These are phyloP conservation scores for Apodemus agrarius DNA, from an alignment of 2,797 vertebrate genomes.

Conservation along the genomic window DNA sequence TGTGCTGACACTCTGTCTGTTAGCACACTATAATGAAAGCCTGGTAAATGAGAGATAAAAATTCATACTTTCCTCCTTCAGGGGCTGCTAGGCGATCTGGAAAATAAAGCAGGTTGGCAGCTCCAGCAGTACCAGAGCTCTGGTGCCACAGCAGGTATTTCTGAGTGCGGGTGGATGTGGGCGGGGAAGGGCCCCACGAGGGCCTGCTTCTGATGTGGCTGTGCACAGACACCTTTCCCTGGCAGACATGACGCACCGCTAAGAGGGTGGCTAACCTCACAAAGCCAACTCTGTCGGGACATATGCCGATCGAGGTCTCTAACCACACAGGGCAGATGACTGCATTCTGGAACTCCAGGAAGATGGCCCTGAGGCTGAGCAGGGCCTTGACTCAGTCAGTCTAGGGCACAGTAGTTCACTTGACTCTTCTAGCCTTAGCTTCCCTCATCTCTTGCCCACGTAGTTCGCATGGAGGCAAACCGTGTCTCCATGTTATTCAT, in stretches of 20 bases:
- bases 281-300: slow-evolving; percentile 1
- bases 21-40: slow-evolving; percentile 80
- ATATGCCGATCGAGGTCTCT: neutral
- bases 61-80: slow-evolving; percentile 83
- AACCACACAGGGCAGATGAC: neutral
- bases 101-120: slow-evolving; percentile 83
- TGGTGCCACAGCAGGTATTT: neutral
- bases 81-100: slow-evolving; percentile 78
- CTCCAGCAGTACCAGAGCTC: slow-evolving; percentile 21
- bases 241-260: neutral
- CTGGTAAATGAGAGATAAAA: slow-evolving; percentile 83
- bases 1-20: slow-evolving; percentile 83
- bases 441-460: neutral
- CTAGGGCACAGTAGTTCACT: neutral
- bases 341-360: neutral
- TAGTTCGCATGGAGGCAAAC: neutral
- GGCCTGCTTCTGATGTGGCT: neutral
- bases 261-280: neutral
- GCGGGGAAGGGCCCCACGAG: fast-evolving
- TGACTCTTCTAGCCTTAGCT: neutral
- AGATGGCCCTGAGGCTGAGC: neutral
- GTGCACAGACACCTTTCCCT: slow-evolving; percentile 17
- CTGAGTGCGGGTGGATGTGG: neutral
- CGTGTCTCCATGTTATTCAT: neutral
- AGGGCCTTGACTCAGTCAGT: neutral